phyloP scores from a whole-genome alignment of 2,113 vertebrate species.

The human (Homo sapiens) region GRCh38 chr4:91707501-91708000 shows the following conservation, averaged over 20 bases:
- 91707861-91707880: neutral
- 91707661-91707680: too few species aligned
- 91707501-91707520: neutral
- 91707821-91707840: neutral
- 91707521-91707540: neutral
- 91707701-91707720: neutral
- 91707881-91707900: neutral
- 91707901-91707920: neutral
- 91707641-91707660: neutral
- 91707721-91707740: neutral
- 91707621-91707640: neutral
- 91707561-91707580: neutral
- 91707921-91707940: neutral
- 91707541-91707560: too few species aligned
- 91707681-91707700: neutral
- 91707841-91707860: neutral
- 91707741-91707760: neutral
- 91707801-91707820: neutral
- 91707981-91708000: neutral
- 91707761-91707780: neutral
- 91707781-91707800: neutral
- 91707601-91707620: neutral
- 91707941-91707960: neutral
- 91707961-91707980: too few species aligned
- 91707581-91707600: neutral